Percentiles rank a stretch among this genome's conserved stretches.
These are phyloP conservation scores for Cyprinella venusta DNA, from an alignment of 2,797 vertebrate genomes.

Conservation along the genomic window DNA sequence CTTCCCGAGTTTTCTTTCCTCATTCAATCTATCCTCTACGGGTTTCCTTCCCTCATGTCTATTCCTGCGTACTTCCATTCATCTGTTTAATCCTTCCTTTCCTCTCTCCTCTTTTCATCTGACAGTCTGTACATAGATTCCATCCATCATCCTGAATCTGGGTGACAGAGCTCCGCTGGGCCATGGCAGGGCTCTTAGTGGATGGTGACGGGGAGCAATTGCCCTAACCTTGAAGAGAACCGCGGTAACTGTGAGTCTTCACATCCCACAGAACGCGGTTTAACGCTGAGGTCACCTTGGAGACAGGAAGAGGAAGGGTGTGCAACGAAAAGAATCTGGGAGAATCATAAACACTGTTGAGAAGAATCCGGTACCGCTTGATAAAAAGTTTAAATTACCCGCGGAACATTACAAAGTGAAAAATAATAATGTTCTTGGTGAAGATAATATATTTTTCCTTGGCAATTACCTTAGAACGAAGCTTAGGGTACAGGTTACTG, in stretches of 20 bases:
- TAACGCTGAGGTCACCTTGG: constrained; percentile 55
- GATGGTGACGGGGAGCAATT: constrained; percentile 56
- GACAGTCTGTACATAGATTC: constrained; percentile 43
- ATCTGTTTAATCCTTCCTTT: constrained; percentile 30
- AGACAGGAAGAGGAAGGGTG: constrained; percentile 25
- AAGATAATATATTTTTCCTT: not conserved
- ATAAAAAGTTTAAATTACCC: constrained; percentile 7
- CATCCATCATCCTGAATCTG: constrained; percentile 60
- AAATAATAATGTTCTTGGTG: not conserved
- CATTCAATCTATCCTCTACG: constrained; percentile 11
- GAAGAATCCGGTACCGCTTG: not conserved
- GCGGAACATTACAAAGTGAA: not conserved
- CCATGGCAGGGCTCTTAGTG: constrained; percentile 52
- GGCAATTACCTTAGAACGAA: not conserved
- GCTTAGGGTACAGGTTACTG: not conserved
- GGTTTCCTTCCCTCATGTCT: constrained; percentile 5
- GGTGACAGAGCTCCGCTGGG: constrained; percentile 55
- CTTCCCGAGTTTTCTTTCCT: not conserved
- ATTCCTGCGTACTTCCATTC: not conserved
- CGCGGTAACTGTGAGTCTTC: constrained; percentile 33
- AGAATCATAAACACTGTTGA: not conserved
- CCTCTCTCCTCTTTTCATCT: constrained; percentile 22
- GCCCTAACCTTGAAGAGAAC: constrained; percentile 52
- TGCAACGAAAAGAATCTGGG: not conserved
- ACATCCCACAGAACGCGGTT: constrained; percentile 42